Evolutionary conservation across 2,113 vertebrate species (phyloP).

Genomic region (Epinephelus moara): DNA sequence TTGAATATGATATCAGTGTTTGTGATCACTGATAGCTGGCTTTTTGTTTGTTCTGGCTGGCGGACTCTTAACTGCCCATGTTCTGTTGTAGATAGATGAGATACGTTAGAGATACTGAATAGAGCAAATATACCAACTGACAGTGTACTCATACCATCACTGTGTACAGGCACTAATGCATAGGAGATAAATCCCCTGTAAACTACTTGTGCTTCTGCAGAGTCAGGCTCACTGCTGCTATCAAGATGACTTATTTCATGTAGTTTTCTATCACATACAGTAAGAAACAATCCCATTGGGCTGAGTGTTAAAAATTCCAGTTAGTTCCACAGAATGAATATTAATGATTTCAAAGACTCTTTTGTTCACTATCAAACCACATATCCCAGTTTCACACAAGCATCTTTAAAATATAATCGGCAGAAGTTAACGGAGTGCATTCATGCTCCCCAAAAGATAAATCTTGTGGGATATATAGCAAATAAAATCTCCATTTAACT

Average conservation of each 20-base stretch:
- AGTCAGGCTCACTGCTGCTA: neutral
- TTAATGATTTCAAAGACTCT: neutral
- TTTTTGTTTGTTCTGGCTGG: conserved; percentile 1
- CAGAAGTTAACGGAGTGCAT: too few species aligned
- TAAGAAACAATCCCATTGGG: neutral
- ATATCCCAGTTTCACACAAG: neutral
- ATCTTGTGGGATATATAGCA: neutral
- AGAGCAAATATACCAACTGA: neutral
- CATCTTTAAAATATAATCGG: neutral
- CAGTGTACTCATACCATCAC: neutral
- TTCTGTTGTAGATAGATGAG: neutral
- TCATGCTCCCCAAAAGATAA: neutral
- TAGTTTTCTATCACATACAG: neutral
- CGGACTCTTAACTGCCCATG: neutral
- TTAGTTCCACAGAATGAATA: neutral
- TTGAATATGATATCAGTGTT: neutral
- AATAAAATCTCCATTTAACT: neutral
- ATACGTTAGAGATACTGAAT: neutral
- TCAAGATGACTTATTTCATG: neutral
- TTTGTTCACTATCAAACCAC: neutral
- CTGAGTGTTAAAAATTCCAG: neutral
- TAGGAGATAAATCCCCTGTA: neutral
- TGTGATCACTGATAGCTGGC: neutral
- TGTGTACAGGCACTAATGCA: neutral
- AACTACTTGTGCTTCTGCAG: neutral